Conservation (phyloP, 2,113 vertebrate genomes). For the Bolborhynchus lineola region DNA sequence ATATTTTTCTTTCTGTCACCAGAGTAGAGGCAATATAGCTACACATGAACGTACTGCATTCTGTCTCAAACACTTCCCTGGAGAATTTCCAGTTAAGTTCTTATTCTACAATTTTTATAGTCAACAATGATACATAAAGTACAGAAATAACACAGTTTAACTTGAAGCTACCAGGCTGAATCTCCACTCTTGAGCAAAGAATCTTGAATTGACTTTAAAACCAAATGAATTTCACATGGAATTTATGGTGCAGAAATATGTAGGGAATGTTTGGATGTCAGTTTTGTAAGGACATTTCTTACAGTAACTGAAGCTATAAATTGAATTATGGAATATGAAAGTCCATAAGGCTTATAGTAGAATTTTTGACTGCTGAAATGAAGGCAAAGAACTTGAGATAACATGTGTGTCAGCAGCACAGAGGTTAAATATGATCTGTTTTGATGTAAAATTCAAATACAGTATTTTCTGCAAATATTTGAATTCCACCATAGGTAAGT, state of each 20-base stretch:
- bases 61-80: conserved; percentile 22
- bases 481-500: background rate
- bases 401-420: background rate
- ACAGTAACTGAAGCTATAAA: background rate
- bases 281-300: conserved; percentile 9
- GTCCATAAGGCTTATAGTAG: background rate
- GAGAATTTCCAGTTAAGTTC: conserved; percentile 54
- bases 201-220: conserved; percentile 7
- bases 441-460: conserved; percentile 8
- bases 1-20: conserved; percentile 44
- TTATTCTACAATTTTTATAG: conserved; percentile 37
- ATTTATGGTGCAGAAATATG: conserved; percentile 21
- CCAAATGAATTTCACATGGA: background rate
- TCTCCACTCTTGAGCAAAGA: conserved; percentile 3
- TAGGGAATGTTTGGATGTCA: background rate
- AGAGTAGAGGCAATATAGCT: conserved; percentile 10
- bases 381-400: conserved; percentile 14
- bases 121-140: background rate
- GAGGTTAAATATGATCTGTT: background rate
- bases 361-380: background rate
- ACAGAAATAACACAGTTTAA: conserved; percentile 47
- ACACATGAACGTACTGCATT: conserved; percentile 21
- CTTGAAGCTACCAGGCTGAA: conserved; percentile 29
- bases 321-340: conserved; percentile 5
- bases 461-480: background rate